Conservation (phyloP, 2,888 invertebrate genomes). For the Sphaerophoria rueppellii region DNA sequence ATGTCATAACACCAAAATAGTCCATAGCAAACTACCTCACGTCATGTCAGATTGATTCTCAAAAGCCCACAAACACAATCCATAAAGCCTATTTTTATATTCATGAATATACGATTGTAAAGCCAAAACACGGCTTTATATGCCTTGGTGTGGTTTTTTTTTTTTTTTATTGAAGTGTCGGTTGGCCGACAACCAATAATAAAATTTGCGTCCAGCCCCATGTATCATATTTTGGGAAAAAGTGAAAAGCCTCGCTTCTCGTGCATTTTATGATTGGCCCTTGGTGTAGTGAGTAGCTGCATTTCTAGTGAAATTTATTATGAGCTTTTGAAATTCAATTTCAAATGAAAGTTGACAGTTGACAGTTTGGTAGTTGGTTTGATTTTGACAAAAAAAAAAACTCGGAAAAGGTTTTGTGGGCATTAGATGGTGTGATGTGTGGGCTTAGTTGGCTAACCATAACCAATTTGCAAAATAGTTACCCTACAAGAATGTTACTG, state of each 20-base stretch:
- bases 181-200: not conserved
- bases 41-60: no score
- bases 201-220: not conserved
- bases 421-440: not conserved
- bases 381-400: not conserved
- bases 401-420: slow-evolving; percentile 10
- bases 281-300: not conserved
- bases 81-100: not conserved
- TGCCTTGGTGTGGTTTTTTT: not conserved
- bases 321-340: slow-evolving; percentile 22
- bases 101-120: slow-evolving; percentile 14
- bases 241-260: not conserved
- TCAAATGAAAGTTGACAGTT: not conserved
- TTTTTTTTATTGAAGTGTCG: slow-evolving; percentile 11
- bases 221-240: slow-evolving; percentile 14
- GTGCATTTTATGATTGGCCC: not conserved
- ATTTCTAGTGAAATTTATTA: not conserved
- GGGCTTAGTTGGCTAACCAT: not conserved
- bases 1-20: not conserved
- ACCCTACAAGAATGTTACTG: not conserved
- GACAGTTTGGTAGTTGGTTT: not conserved
- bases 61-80: not conserved
- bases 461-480: not conserved
- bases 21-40: not conserved
- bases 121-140: not conserved